Conservation (phyloP, 2,888 invertebrate species). For the Caenorhabditis sp. region DNA sequence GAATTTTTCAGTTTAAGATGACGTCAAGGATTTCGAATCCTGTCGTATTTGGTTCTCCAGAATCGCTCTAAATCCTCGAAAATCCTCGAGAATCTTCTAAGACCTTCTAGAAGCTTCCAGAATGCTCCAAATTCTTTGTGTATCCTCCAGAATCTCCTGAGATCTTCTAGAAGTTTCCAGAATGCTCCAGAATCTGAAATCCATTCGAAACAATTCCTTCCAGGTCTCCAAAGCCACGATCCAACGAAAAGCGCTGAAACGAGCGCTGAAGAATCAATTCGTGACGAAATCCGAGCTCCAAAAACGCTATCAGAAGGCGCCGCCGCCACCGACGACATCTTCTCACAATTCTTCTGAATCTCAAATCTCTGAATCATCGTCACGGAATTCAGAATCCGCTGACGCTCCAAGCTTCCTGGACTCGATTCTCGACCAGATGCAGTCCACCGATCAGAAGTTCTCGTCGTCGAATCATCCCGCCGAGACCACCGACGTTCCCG, state of each 20-base stretch:
- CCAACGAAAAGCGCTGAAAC: constrained; percentile 37
- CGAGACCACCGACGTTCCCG: background rate
- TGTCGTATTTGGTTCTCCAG: no score
- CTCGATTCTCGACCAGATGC: constrained; percentile 27
- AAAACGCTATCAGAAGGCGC: background rate
- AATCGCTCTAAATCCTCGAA: no score
- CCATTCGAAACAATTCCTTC: no score
- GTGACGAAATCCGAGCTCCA: background rate
- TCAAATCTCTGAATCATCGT: constrained; percentile 10
- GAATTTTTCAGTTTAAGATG: no score
- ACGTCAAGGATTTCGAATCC: no score
- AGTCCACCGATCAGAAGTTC: background rate
- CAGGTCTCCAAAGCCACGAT: constrained; percentile 39
- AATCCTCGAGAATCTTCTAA: no score
- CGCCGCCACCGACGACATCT: background rate
- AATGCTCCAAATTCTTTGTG: no score
- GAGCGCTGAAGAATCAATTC: constrained; percentile 23
- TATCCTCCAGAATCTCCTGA: no score
- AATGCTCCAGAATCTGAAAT: no score
- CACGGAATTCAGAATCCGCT: background rate
- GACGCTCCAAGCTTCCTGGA: constrained; percentile 1
- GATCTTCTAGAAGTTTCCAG: no score
- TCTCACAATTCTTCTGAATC: background rate
- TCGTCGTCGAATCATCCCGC: background rate
- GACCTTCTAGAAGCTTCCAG: no score